Conservation (phyloP, 2,797 vertebrate species). For the Gymnoscopelus braueri region DNA sequence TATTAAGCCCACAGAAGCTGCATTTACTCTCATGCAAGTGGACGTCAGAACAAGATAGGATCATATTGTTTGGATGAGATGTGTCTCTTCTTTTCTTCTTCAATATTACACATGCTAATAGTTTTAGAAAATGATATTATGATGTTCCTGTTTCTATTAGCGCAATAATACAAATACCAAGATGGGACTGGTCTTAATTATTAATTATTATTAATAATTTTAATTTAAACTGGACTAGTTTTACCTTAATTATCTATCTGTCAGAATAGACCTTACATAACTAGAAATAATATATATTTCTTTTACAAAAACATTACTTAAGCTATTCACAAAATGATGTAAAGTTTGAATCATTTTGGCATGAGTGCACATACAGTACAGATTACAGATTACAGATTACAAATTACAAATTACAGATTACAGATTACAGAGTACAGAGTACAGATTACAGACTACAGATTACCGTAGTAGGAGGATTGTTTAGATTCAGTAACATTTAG, state of each 20-base stretch:
- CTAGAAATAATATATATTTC: slow-evolving; percentile 47
- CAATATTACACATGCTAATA: neutral
- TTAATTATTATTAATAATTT: too few relatives aligned
- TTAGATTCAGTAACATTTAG: too few relatives aligned
- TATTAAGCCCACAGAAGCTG: slow-evolving; percentile 4
- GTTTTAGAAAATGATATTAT: slow-evolving; percentile 2
- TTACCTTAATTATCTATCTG: slow-evolving; percentile 47
- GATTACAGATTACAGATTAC: too few relatives aligned
- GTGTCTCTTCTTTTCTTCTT: neutral
- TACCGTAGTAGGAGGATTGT: too few relatives aligned
- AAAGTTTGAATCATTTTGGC: slow-evolving; percentile 59
- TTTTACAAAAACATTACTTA: slow-evolving; percentile 55
- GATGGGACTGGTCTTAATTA: slow-evolving; percentile 13
- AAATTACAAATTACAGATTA: too few relatives aligned
- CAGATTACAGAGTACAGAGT: too few relatives aligned
- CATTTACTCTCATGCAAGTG: neutral
- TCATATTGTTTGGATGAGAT: too few relatives aligned
- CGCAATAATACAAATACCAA: slow-evolving; percentile 53
- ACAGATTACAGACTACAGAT: too few relatives aligned
- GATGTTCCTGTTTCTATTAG: neutral
- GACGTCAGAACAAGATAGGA: neutral
- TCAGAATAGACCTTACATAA: slow-evolving; percentile 39
- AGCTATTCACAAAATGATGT: slow-evolving; percentile 55
- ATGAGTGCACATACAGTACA: slow-evolving; percentile 54
- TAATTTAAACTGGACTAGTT: too few relatives aligned